Evolutionary conservation across 2,113 vertebrate species (phyloP), one percentile per base, ranked within the genome.

Genomic region (Trogon surrucura): DNA sequence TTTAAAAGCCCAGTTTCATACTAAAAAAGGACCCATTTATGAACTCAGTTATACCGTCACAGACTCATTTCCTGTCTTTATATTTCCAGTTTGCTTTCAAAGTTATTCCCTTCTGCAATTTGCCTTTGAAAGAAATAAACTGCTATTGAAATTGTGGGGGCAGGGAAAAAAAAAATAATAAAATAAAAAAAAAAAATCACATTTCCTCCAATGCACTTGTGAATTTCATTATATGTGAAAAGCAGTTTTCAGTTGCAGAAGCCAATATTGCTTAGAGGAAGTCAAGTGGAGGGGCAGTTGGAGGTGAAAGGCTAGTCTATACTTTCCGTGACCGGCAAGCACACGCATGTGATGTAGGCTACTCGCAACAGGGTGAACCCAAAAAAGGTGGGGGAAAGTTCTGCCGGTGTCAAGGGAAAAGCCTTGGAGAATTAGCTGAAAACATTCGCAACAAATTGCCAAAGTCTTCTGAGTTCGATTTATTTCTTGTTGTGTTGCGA

Each of bases 61-160:
- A 97, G 88, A 97, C 92, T 97, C 94, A 97, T 97, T 97, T 97
- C 96, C 96, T 97, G 95, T 97, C 96, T 95, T 97, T 97, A 96
- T 97, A 96, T 95, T 96, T 97, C 93, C 93, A 97, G 89, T 96
- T 97, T 97, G 93, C 90, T 94, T 97, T 97, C 93, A 96, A 95
- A 97, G 95, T 89, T 96, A 96, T 93, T 96, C 96, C 95, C 95
- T 93, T 94, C 86, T 97, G 93, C 96, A 97, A 96, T 95, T 95
- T 96, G 90, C 93, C 86, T 97, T 95, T 96, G 95, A 96, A 97
- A 96, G 81, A 81, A 96, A 96, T 95, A 97, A 94, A 93, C 93
- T 97, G 93, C 90, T 95, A 95, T 97, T 96, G 95, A 96, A 97
- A 96, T 86, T 95, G 85, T 94, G 89, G 90, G 91, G 94, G 93